Evolutionary conservation across 2,888 invertebrate species (phyloP).

Genomic region (Coenonympha arcania): DNA sequence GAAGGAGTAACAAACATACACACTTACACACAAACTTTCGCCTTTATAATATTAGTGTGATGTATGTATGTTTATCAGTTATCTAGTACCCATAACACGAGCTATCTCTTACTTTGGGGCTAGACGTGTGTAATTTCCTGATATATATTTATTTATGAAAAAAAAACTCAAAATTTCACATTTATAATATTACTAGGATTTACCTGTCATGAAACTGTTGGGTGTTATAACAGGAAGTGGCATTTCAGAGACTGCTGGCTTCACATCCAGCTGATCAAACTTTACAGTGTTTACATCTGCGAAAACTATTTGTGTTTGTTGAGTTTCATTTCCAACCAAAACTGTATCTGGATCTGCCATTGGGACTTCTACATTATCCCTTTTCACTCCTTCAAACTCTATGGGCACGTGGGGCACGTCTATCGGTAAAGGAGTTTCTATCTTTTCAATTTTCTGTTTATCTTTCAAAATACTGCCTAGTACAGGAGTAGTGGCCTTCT

Average conservation of each 20-base stretch:
- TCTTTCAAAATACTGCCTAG: no score
- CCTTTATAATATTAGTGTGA: no score
- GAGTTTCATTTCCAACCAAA: neutral
- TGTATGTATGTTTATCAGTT: no score
- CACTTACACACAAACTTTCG: no score
- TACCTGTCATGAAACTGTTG: neutral
- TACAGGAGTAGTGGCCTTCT: conserved; percentile 13
- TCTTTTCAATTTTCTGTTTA: conserved; percentile 22
- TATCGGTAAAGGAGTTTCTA: neutral
- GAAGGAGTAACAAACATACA: no score
- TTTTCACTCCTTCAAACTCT: conserved; percentile 22
- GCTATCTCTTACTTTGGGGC: no score
- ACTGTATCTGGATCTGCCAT: neutral
- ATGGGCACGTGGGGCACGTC: no score
- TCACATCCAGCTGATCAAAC: conserved; percentile 38
- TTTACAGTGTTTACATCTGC: conserved; percentile 53
- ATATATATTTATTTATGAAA: no score
- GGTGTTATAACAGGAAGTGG: neutral
- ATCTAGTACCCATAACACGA: no score
- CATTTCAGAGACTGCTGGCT: conserved; percentile 31
- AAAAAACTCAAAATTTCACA: no score
- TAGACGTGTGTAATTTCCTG: no score
- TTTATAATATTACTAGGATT: neutral
- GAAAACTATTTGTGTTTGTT: conserved; percentile 42
- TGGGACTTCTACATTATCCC: conserved; percentile 12